Percentiles rank a stretch among this genome's conserved stretches.
Evolutionary conservation across 2,797 vertebrate genomes (phyloP).

Genomic region (Tenualosa ilisha): DNA sequence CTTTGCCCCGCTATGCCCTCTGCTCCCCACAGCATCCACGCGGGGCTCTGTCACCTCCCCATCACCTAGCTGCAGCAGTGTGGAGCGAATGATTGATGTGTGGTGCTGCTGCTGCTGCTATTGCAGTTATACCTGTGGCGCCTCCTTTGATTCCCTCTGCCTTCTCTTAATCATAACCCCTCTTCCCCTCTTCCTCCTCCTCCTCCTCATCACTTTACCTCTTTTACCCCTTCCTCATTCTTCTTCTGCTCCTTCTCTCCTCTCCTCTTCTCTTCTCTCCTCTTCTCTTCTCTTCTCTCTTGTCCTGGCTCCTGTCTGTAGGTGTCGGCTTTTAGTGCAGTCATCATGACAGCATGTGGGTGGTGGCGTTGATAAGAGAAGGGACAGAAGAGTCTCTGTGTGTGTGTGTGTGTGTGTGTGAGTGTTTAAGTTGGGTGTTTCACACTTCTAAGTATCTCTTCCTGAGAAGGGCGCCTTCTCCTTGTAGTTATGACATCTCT

Average conservation of each 20-base stretch:
- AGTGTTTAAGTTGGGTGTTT: neutral
- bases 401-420: neutral
- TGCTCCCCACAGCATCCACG: neutral
- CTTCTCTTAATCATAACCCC: neutral
- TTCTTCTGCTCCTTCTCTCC: neutral
- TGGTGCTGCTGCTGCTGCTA: neutral
- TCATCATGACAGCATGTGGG: neutral
- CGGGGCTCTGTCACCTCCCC: neutral
- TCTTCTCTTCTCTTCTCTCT: neutral
- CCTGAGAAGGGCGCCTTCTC: neutral
- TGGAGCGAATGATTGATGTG: neutral
- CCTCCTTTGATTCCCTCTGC: neutral
- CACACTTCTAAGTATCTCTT: neutral
- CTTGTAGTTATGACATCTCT: neutral
- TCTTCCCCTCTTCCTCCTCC: neutral
- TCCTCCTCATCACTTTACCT: neutral
- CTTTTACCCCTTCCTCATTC: neutral
- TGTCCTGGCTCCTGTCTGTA: conserved; percentile 5
- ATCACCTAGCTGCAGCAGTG: neutral
- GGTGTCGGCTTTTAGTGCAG: neutral
- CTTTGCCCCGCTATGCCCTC: neutral
- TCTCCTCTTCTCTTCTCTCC: neutral
- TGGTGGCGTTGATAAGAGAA: neutral
- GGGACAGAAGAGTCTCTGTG: neutral
- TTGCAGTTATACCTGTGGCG: neutral